Base-by-base conservation (phyloP, 2,113 vertebrate species). In the Cololabis saira region DNA sequence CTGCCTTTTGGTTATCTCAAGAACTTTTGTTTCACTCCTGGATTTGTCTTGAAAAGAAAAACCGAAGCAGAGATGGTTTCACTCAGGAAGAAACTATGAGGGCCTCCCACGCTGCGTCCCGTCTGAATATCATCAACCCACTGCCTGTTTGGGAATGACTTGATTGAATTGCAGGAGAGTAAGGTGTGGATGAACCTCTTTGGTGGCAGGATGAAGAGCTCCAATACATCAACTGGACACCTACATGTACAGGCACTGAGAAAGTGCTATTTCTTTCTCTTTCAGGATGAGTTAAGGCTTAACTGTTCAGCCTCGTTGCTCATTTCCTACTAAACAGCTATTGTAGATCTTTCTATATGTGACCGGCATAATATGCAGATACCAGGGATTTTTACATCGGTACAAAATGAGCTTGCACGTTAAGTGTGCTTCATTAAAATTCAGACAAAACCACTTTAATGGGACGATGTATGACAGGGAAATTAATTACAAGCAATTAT, bases 401-500 rank as follows among this genome's bases (percentile, higher is more conserved):
- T 6, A 60, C 19, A 60, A 47, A 63, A 59, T 2, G 33, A 74
- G 64, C 69, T 49, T 54, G 62, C 53, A 47, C 54, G 21, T 62
- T 48, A 7, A 60, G 53, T 43, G 43, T 14, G 57, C 52, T 54
- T 71, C 55, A 56, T 63, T 80, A 68, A 83, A 82, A 67, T 37
- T 11, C 6, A 37, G 33, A 37, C 33, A 4, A 37, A 74, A 47
- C 61, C 76, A 74, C 52, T 63, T 77, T 17, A 56, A 13, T 30
- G 45, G 59, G 66, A 30, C 45, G 67, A 73, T 65, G 67, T 71
- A 24, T 78, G 78, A 72, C 73, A 72, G 63, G 55, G 42, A 83
- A 76, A 83, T 80, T 69, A 74, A 86, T 83, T 61, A 74, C 62
- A 61, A 62, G 80, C 37, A 68, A 83, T 84, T 75, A 85, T 85